Evolutionary conservation across 2,797 vertebrate species (phyloP).

Genomic region (Mus minutoides): DNA sequence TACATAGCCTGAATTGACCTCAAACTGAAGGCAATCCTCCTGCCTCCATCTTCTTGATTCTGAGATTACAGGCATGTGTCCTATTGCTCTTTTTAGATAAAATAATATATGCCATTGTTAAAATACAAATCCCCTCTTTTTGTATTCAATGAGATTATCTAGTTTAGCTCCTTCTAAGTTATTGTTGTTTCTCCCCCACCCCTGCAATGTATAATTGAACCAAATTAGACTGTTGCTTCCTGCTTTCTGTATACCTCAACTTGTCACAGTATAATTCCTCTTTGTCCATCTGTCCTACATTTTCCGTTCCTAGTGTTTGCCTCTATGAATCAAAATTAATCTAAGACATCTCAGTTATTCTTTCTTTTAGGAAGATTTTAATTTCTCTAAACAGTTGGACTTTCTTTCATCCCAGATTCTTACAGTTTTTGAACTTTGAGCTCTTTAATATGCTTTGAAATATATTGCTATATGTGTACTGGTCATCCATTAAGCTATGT

Average conservation of each 20-base stretch:
- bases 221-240: neutral
- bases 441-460: neutral
- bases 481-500: neutral
- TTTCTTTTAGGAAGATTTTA: conserved; percentile 12
- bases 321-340: neutral
- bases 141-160: neutral
- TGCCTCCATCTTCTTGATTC: neutral
- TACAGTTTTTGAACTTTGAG: neutral
- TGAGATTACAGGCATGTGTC: neutral
- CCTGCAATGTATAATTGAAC: neutral
- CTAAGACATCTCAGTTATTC: conserved; percentile 1
- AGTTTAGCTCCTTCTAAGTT: neutral
- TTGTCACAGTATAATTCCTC: neutral
- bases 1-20: neutral
- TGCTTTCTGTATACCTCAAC: neutral
- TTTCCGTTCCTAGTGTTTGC: conserved; percentile 1
- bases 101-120: neutral
- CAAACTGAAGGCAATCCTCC: neutral
- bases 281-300: neutral
- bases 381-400: neutral
- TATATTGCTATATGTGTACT: neutral
- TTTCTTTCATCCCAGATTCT: neutral
- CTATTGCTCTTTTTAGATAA: conserved; percentile 2
- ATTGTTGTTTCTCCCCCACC: conserved; percentile 21
- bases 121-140: neutral